Percentiles rank a stretch among this genome's conserved stretches.
Evolutionary conservation across 2,113 vertebrate genomes (phyloP).

Genomic region (Ceyx margarethae): DNA sequence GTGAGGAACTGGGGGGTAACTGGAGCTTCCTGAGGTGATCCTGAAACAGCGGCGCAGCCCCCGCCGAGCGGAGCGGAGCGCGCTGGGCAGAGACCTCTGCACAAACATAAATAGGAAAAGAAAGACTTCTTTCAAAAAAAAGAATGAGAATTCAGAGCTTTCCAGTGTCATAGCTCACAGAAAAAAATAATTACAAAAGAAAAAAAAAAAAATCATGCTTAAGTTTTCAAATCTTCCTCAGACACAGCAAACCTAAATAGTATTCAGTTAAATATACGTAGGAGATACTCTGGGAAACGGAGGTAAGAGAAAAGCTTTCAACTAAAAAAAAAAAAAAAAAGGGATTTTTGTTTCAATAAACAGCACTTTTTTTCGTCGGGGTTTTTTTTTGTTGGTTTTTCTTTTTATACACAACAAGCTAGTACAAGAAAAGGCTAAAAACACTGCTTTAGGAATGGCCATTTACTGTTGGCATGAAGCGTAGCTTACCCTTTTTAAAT

Average conservation of each 20-base stretch:
- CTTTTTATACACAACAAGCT: constrained; percentile 75
- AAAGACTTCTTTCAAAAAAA: constrained; percentile 32
- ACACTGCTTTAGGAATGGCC: constrained; percentile 85
- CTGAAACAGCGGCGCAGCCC: constrained; percentile 73
- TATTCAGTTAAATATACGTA: constrained; percentile 69
- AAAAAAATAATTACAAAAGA: background rate
- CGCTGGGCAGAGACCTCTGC: constrained; percentile 49
- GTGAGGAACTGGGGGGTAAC: constrained; percentile 59
- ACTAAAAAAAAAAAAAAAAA: constrained; percentile 51
- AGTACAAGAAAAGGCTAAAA: constrained; percentile 77
- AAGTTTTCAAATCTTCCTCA: constrained; percentile 79
- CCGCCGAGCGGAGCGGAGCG: constrained; percentile 50
- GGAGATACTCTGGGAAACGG: constrained; percentile 67
- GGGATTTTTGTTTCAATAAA: constrained; percentile 62
- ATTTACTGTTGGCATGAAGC: constrained; percentile 80
- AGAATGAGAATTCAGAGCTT: constrained; percentile 71
- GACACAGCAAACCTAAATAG: constrained; percentile 86
- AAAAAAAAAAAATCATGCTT: constrained; percentile 73
- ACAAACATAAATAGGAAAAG: constrained; percentile 71
- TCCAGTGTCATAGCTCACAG: constrained; percentile 82
- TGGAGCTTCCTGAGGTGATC: constrained; percentile 87
- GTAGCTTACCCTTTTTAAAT: constrained; percentile 77
- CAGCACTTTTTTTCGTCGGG: constrained; percentile 67
- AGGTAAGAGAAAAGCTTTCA: constrained; percentile 66
- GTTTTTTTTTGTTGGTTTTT: background rate